These are phyloP conservation scores for Poeciliopsis occidentalis DNA, from an alignment of 2,113 vertebrate genomes.

Conservation along the genomic window DNA sequence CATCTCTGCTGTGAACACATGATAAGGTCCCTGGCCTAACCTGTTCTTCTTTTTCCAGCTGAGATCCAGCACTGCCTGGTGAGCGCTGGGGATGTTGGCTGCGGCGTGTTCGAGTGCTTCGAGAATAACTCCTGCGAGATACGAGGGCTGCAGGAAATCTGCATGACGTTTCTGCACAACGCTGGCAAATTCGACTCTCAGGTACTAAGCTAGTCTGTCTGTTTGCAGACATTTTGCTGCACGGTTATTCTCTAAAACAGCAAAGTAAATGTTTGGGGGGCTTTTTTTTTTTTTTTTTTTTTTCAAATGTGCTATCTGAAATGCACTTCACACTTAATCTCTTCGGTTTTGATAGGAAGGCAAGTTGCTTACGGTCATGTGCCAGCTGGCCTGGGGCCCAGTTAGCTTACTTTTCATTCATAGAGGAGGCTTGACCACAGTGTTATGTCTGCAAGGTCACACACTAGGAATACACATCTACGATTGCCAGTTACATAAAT, in stretches of 20 bases:
- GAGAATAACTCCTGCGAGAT: conserved; percentile 99
- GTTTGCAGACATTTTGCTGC: conserved; percentile 41
- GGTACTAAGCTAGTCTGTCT: conserved; percentile 81
- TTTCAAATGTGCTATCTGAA: conserved; percentile 17
- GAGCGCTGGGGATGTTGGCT: conserved; percentile 95
- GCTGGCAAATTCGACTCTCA: conserved; percentile 99
- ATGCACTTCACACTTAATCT: conserved; percentile 26
- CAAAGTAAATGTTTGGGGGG: neutral
- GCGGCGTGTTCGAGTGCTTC: conserved; percentile 98
- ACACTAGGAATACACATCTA: conserved; percentile 43
- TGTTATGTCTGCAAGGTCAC: conserved; percentile 56
- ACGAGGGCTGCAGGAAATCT: conserved; percentile 96
- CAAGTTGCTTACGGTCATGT: conserved; percentile 43
- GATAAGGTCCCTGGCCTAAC: conserved; percentile 61
- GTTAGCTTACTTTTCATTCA: conserved; percentile 69
- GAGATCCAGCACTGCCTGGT: conserved; percentile 99
- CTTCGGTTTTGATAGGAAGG: conserved; percentile 50
- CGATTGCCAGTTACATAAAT: conserved; percentile 5
- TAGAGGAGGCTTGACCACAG: conserved; percentile 50
- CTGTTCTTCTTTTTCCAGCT: conserved; percentile 82
- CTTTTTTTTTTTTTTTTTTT: neutral
- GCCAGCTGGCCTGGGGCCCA: conserved; percentile 65
- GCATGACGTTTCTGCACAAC: conserved; percentile 98
- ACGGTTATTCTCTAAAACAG: conserved; percentile 17
- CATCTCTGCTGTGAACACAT: conserved; percentile 54